A percentile compares a stretch with the other conserved stretches of the same genome.
phyloP scores from a whole-genome alignment of 1,140 invertebrate genomes.

The Brachionus rubens region DNA sequence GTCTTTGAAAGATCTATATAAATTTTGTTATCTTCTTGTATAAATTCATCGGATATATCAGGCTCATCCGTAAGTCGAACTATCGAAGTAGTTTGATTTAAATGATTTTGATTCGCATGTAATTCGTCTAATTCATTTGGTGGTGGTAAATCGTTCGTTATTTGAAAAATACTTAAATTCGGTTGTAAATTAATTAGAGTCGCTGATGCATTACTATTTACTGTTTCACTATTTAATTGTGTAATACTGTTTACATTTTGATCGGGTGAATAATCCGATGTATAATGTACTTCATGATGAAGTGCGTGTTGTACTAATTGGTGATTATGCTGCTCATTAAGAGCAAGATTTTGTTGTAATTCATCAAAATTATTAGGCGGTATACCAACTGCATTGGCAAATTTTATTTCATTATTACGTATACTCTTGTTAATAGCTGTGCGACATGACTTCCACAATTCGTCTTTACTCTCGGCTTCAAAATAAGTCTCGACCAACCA shows the following conservation, averaged over 20 bases:
- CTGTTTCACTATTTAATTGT: conserved; percentile 1
- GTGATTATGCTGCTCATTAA: background rate
- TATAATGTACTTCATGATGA: conserved; percentile 13
- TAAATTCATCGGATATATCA: conserved; percentile 17
- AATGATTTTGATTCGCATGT: background rate
- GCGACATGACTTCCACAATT: conserved; percentile 34
- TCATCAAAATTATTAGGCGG: conserved; percentile 27
- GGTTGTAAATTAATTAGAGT: conserved; percentile 43
- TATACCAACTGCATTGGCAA: conserved; percentile 31
- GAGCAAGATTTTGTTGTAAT: conserved; percentile 15
- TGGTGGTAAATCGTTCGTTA: conserved; percentile 38
- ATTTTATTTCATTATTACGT: conserved; percentile 41
- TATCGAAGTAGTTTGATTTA: conserved; percentile 28
- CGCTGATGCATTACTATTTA: background rate
- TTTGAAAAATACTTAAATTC: conserved; percentile 31
- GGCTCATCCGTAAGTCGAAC: conserved; percentile 12
- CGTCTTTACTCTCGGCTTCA: conserved; percentile 30
- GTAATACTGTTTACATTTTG: conserved; percentile 34
- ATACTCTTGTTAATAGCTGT: conserved; percentile 44
- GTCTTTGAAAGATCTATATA: conserved; percentile 13
- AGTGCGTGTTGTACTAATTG: background rate
- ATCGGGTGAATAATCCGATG: conserved; percentile 4
- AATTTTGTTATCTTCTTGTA: conserved; percentile 10
- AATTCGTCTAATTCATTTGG: conserved; percentile 32
- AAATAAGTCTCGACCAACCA: conserved; percentile 38